Evolutionary conservation across 2,797 vertebrate genomes (phyloP).

Genomic region (Onychomys arenicola): DNA sequence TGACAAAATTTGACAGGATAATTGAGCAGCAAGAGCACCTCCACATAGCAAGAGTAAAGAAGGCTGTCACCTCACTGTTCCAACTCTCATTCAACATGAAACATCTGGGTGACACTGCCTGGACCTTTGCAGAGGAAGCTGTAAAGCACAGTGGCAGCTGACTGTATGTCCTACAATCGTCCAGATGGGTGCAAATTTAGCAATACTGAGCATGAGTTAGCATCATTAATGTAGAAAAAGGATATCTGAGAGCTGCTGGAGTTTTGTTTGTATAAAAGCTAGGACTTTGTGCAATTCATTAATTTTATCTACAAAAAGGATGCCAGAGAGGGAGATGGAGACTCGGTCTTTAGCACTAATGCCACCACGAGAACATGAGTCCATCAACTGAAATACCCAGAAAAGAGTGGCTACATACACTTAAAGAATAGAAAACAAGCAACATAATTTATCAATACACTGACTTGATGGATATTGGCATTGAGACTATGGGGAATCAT

Average conservation of each 20-base stretch:
- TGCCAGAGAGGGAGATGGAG: fast-evolving
- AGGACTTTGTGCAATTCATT: neutral
- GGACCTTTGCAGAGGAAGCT: neutral
- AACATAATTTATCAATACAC: neutral
- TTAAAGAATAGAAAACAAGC: neutral
- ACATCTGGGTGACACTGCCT: neutral
- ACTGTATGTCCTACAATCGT: neutral
- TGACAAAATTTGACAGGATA: too few relatives aligned
- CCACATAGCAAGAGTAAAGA: neutral
- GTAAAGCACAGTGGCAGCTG: neutral
- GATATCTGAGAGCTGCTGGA: neutral
- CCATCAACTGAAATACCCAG: neutral
- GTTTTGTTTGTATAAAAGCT: neutral
- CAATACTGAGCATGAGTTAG: neutral
- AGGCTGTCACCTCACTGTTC: neutral
- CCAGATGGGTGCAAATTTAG: neutral
- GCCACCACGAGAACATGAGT: neutral
- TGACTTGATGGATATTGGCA: neutral
- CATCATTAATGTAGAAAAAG: neutral
- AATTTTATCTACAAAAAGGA: neutral
- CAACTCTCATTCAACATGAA: neutral
- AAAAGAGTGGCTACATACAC: neutral
- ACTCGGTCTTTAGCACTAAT: neutral
- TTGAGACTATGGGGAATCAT: neutral
- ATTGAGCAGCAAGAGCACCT: neutral